phyloP scores from a whole-genome alignment of 2,113 vertebrate species.

The Tetrao urogallus region DNA sequence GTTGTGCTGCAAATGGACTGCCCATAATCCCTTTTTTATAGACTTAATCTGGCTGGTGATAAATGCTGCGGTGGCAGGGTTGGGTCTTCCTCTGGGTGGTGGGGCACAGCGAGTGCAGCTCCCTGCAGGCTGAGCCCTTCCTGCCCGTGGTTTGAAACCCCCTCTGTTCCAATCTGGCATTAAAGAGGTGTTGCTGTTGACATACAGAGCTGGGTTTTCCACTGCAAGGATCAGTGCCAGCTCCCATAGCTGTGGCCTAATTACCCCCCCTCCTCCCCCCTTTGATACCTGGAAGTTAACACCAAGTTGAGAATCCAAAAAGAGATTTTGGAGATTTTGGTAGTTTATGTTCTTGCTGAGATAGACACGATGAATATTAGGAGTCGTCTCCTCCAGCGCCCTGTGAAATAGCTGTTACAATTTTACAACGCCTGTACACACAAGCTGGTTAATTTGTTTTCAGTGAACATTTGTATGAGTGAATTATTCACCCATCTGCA shows the following conservation, averaged over 20 bases:
- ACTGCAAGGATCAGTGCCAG: conserved; percentile 63
- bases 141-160: neutral
- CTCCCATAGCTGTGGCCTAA: conserved; percentile 1
- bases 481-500: conserved; percentile 71
- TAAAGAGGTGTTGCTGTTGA: neutral
- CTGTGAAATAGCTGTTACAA: conserved; percentile 14
- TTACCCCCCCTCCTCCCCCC: conserved; percentile 10
- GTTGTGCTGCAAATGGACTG: conserved; percentile 50
- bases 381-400: neutral
- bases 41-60: conserved; percentile 42
- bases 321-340: neutral
- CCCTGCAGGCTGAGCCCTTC: neutral
- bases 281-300: neutral
- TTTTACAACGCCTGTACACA: conserved; percentile 45
- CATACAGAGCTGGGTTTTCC: conserved; percentile 49
- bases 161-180: neutral
- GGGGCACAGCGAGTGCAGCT: neutral
- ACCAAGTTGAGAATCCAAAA: neutral
- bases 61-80: neutral
- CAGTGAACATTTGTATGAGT: conserved; percentile 47
- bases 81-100: neutral
- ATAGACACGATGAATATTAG: neutral
- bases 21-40: conserved; percentile 50
- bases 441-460: conserved; percentile 58
- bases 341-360: neutral